These are phyloP conservation scores for Rhinatrema bivittatum DNA, from an alignment of 2,797 vertebrate genomes.

Conservation along the genomic window DNA sequence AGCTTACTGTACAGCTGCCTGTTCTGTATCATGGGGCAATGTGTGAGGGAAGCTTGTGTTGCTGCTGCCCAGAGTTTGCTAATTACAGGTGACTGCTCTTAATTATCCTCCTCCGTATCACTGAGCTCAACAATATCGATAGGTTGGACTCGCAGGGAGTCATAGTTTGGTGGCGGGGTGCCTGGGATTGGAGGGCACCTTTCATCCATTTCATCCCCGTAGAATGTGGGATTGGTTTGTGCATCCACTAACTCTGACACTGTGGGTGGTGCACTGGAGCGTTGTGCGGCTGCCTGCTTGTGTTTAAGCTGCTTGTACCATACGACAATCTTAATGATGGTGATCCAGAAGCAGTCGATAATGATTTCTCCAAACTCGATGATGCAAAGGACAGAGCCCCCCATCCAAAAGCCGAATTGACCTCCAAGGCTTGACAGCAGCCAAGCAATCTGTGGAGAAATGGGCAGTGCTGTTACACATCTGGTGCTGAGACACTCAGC, in stretches of 20 bases:
- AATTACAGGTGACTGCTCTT: too few relatives aligned
- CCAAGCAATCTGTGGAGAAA: conserved; percentile 53
- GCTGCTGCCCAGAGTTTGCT: too few relatives aligned
- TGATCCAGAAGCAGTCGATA: conserved; percentile 69
- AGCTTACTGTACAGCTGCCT: too few relatives aligned
- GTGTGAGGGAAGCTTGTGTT: too few relatives aligned
- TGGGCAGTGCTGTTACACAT: too few relatives aligned
- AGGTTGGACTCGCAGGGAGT: conserved; percentile 48
- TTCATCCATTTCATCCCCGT: neutral
- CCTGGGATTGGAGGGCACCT: conserved; percentile 42
- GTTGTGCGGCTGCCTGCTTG: conserved; percentile 1
- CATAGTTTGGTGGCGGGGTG: conserved; percentile 63
- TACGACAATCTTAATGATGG: conserved; percentile 41
- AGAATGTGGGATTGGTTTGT: conserved; percentile 57
- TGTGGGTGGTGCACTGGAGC: conserved; percentile 22
- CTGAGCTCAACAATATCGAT: neutral
- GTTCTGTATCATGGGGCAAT: neutral
- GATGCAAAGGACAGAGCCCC: conserved; percentile 66
- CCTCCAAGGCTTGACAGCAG: conserved; percentile 63
- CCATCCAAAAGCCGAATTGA: conserved; percentile 76
- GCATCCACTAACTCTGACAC: conserved; percentile 55
- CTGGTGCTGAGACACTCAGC: too few relatives aligned
- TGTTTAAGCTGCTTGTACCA: conserved; percentile 35
- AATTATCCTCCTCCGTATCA: conserved; percentile 16
- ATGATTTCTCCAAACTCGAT: conserved; percentile 67